Percentiles rank a stretch among this genome's conserved stretches.
phyloP scores from a whole-genome alignment of 2,113 vertebrate species.

The Entelurus aequoreus region DNA sequence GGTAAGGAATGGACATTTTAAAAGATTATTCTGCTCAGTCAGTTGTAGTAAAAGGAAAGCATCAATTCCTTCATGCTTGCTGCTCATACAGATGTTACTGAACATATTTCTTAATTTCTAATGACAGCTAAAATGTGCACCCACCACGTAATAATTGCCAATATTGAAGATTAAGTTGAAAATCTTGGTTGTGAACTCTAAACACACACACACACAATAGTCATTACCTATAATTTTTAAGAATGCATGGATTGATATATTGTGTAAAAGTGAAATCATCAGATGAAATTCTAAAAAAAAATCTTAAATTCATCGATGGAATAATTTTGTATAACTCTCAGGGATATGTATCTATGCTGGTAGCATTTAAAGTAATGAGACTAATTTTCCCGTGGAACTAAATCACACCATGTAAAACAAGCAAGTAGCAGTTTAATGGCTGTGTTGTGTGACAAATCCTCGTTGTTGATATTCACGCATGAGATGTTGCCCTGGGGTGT shows the following conservation, averaged over 20 bases:
- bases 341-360: conserved; percentile 37
- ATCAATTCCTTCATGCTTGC: conserved; percentile 14
- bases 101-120: conserved; percentile 16
- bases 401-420: conserved; percentile 45
- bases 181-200: too few species aligned
- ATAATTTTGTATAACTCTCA: conserved; percentile 32
- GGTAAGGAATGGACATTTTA: conserved; percentile 23
- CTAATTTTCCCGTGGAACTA: conserved; percentile 41
- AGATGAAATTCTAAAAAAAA: not conserved
- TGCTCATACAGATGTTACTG: conserved; percentile 8
- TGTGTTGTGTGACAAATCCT: conserved; percentile 61
- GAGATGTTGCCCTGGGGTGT: conserved; percentile 33
- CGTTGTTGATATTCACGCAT: conserved; percentile 58
- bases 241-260: not conserved
- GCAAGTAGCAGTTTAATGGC: conserved; percentile 56
- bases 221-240: not conserved
- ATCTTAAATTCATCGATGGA: not conserved
- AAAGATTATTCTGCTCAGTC: conserved; percentile 32
- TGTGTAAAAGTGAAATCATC: too few species aligned
- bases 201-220: not conserved
- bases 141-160: conserved; percentile 8
- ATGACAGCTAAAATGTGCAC: conserved; percentile 12
- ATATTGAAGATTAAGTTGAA: too few species aligned
- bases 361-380: conserved; percentile 48
- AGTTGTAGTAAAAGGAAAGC: conserved; percentile 34